Percentiles rank a stretch among this genome's conserved stretches.
Conservation (phyloP, 1,140 invertebrate genomes). For the Tetramorium alpestre region DNA sequence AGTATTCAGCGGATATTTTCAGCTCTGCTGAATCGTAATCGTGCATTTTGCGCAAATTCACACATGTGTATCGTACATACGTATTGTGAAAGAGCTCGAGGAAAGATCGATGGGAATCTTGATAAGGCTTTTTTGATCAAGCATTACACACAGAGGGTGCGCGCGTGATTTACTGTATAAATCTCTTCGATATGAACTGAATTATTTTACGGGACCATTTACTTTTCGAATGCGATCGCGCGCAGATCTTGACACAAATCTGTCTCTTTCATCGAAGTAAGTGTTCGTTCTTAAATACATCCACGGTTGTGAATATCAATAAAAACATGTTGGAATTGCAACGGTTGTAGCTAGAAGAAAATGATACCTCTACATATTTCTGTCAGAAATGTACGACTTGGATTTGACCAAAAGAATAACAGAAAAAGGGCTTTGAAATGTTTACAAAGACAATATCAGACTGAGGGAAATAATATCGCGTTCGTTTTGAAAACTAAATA, state of each 20-base stretch:
- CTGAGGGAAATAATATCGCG: background rate
- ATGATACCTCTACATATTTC: background rate
- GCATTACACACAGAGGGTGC: background rate
- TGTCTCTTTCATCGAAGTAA: slow-evolving; percentile 11
- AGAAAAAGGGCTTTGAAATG: background rate
- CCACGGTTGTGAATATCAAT: background rate
- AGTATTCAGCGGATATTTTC: slow-evolving; percentile 15
- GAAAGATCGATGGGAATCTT: background rate
- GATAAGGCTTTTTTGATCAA: slow-evolving; percentile 2
- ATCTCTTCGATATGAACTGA: background rate
- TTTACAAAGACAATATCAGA: background rate
- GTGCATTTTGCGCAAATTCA: background rate
- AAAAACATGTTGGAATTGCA: background rate
- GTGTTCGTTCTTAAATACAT: background rate
- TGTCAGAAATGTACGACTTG: background rate
- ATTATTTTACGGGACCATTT: slow-evolving; percentile 29
- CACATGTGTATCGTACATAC: background rate
- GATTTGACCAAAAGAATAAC: background rate
- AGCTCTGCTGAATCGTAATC: slow-evolving; percentile 20
- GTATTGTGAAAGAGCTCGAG: background rate
- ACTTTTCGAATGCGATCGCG: slow-evolving; percentile 3
- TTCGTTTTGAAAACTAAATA: background rate
- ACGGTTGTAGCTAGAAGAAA: background rate
- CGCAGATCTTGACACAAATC: slow-evolving; percentile 1
- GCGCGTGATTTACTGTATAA: background rate